Percentiles rank a stretch among this genome's conserved stretches.
Evolutionary conservation across 2,888 invertebrate genomes (phyloP).

Genomic region (Nasonia oneida): DNA sequence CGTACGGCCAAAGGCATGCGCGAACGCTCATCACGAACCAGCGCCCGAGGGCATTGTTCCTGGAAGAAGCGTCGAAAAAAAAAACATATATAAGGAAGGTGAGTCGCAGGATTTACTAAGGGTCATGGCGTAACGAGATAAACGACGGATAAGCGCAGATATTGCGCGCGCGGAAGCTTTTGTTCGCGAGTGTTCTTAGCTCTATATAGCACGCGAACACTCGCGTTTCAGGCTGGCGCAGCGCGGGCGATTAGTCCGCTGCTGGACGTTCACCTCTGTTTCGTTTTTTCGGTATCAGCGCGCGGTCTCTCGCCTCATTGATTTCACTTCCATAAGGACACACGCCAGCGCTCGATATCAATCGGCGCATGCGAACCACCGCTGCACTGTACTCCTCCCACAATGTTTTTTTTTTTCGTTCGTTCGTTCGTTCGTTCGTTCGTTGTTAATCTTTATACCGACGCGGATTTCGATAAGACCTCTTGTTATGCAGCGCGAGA

Average conservation of each 20-base stretch:
- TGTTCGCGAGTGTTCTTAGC: background rate
- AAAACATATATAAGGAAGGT: background rate
- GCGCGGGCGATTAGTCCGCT: background rate
- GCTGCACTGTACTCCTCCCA: background rate
- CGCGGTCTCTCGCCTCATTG: conserved; percentile 1
- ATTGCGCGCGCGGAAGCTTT: conserved; percentile 6
- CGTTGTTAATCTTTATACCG: background rate
- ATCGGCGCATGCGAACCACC: conserved; percentile 11
- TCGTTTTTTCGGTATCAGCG: background rate
- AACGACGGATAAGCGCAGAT: conserved; percentile 16
- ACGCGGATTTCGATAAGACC: background rate
- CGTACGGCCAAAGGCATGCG: background rate
- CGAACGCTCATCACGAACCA: background rate
- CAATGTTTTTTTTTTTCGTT: too few species aligned
- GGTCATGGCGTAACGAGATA: conserved; percentile 18
- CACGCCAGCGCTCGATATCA: conserved; percentile 11
- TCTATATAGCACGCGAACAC: background rate
- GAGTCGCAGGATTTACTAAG: conserved; percentile 33
- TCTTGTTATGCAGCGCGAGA: background rate
- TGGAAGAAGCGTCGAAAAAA: background rate
- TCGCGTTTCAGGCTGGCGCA: background rate
- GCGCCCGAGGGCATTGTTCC: background rate
- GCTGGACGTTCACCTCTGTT: conserved; percentile 35
- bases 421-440: background rate
- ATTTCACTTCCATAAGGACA: conserved; percentile 34